Conservation (phyloP, 2,797 vertebrate genomes). For the Sarcoramphus papa region DNA sequence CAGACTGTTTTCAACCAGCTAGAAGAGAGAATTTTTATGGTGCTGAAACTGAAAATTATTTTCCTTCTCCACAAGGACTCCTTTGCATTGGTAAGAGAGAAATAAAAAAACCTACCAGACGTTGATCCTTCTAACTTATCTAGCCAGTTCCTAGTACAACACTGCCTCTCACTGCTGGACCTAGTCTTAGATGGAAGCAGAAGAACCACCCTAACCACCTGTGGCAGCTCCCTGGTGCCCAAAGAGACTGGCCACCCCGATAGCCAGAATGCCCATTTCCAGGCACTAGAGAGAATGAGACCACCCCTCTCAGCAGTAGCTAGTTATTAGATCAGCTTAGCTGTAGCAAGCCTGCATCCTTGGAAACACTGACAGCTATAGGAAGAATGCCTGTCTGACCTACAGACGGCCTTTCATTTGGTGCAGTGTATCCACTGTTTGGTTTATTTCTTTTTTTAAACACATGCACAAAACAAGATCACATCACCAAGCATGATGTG, state of each 20-base stretch:
- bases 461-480: neutral
- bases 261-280: neutral
- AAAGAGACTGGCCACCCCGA: neutral
- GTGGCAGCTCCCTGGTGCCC: neutral
- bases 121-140: neutral
- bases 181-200: neutral
- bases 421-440: neutral
- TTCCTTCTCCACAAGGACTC: neutral
- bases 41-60: neutral
- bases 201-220: neutral
- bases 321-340: neutral
- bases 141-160: neutral
- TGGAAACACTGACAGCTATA: neutral
- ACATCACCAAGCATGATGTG: neutral
- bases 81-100: neutral
- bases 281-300: neutral
- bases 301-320: no score
- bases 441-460: neutral
- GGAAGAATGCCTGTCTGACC: neutral
- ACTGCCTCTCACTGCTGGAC: neutral
- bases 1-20: neutral
- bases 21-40: neutral
- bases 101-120: neutral
- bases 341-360: neutral
- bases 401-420: neutral